These are phyloP conservation scores for Eulemur macaco DNA, from an alignment of 2,113 vertebrate species.

Conservation along the genomic window DNA sequence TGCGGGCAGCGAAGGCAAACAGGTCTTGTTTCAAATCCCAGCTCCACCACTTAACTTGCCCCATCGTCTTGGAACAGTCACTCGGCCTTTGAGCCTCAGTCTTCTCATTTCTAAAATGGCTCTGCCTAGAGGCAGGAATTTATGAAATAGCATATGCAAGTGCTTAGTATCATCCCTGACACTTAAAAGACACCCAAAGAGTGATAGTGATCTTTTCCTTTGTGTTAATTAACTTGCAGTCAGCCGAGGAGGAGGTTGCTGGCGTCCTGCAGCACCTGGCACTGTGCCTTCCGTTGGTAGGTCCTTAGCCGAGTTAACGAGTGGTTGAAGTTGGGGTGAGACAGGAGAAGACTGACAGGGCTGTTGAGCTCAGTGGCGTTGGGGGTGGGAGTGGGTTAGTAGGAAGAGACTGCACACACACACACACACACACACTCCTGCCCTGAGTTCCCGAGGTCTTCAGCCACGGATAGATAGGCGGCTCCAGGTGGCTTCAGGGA, in stretches of 20 bases:
- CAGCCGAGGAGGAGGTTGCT: neutral
- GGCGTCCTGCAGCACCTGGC: too few relatives aligned
- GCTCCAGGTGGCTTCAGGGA: neutral
- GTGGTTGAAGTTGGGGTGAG: neutral
- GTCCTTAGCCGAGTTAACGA: neutral
- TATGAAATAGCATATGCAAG: rapidly evolving
- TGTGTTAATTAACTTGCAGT: neutral
- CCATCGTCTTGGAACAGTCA: neutral
- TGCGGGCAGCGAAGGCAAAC: rapidly evolving
- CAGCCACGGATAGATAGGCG: neutral
- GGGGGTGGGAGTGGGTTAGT: rapidly evolving
- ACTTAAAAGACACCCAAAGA: neutral
- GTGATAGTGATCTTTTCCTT: neutral
- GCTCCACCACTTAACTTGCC: neutral
- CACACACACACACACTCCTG: too few relatives aligned
- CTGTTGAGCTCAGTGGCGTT: neutral
- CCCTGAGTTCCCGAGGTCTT: neutral
- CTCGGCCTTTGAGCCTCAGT: neutral
- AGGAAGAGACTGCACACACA: too few relatives aligned
- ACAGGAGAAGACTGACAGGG: neutral
- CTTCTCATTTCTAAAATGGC: neutral
- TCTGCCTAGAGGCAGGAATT: neutral
- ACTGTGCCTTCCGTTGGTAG: neutral
- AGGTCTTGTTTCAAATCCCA: neutral
- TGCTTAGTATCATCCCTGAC: neutral